Conservation (phyloP, 2,888 invertebrate species). For the Argyresthia albistria region DNA sequence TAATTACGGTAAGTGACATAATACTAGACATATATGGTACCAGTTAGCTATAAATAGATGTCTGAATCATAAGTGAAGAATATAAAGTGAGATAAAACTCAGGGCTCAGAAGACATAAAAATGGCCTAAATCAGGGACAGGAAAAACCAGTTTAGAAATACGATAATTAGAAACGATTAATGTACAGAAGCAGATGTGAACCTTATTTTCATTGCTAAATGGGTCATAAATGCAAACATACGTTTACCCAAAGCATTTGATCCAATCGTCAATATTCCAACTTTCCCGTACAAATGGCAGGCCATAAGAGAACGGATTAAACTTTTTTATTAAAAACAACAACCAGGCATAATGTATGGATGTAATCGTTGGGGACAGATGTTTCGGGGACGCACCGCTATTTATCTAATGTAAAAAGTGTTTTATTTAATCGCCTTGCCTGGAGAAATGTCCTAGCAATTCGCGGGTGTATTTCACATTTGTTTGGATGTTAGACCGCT, state of each 20-base stretch:
- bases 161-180: background rate
- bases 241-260: background rate
- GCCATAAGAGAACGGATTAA: slow-evolving; percentile 71
- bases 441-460: slow-evolving; percentile 57
- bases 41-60: no score
- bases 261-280: slow-evolving; percentile 49
- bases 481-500: slow-evolving; percentile 46
- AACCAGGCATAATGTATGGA: slow-evolving; percentile 69
- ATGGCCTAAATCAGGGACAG: no score
- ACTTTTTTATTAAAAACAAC: slow-evolving; percentile 72
- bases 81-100: no score
- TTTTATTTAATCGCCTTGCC: slow-evolving; percentile 67
- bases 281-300: slow-evolving; percentile 69
- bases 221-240: background rate
- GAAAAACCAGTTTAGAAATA: no score
- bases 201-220: background rate
- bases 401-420: slow-evolving; percentile 71
- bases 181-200: background rate
- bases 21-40: no score
- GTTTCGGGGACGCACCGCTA: slow-evolving; percentile 64
- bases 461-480: slow-evolving; percentile 58
- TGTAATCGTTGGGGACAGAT: slow-evolving; percentile 69
- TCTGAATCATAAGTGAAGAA: no score
- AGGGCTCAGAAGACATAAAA: no score
- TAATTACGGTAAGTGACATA: no score